Evolutionary conservation across 2,797 vertebrate species (phyloP).

Genomic region (Chanos chanos): DNA sequence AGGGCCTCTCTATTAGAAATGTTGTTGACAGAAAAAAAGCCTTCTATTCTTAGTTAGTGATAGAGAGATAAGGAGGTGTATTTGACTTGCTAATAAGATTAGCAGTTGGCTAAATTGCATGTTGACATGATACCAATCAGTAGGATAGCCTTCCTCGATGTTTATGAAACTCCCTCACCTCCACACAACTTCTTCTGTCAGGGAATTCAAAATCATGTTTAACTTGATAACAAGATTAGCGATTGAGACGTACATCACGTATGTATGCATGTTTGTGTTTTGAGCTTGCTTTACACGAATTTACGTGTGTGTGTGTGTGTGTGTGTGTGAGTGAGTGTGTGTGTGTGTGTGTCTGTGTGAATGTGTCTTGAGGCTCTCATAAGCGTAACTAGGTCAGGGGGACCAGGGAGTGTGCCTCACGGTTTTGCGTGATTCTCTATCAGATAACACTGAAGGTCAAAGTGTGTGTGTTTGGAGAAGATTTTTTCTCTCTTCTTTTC

Average conservation of each 20-base stretch:
- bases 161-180: background rate
- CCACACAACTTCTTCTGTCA: conserved; percentile 1
- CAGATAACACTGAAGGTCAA: background rate
- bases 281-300: too few species aligned
- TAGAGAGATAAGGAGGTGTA: background rate
- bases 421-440: background rate
- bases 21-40: conserved; percentile 3
- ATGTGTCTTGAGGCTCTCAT: background rate
- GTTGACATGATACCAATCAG: background rate
- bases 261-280: too few species aligned
- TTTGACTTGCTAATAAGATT: conserved; percentile 14
- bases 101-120: conserved; percentile 4
- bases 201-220: background rate
- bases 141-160: background rate
- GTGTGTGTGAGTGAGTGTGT: background rate
- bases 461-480: background rate
- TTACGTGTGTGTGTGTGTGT: background rate
- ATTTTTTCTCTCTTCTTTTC: conserved; percentile 10
- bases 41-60: too few species aligned
- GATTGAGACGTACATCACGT: background rate
- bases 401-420: background rate
- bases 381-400: too few species aligned
- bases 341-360: background rate
- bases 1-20: background rate
- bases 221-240: background rate